These are phyloP conservation scores for Proteles cristata DNA, from an alignment of 2,113 vertebrate species.

Conservation along the genomic window DNA sequence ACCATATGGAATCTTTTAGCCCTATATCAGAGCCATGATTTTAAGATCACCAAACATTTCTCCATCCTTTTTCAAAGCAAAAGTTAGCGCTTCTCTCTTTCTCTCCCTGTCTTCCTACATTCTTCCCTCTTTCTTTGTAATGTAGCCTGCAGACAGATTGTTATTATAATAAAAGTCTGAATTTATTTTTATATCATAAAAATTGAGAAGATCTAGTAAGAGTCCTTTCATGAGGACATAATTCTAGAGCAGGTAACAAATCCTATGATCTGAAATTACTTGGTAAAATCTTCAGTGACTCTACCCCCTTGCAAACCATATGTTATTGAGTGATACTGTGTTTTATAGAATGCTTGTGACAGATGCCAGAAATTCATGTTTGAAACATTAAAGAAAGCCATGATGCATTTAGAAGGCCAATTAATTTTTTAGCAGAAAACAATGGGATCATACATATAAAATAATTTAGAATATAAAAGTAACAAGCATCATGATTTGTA, in stretches of 20 bases:
- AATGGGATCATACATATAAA: background rate
- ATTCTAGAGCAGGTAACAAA: background rate
- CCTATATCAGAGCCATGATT: background rate
- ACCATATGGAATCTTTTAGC: background rate
- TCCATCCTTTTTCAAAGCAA: background rate
- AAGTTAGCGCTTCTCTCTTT: background rate
- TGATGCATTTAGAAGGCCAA: background rate
- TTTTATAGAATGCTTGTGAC: slow-evolving; percentile 16
- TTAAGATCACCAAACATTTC: background rate
- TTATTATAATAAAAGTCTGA: background rate
- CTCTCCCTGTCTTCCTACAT: background rate
- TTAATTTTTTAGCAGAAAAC: slow-evolving; percentile 10
- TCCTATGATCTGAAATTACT: background rate
- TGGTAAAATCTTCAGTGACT: background rate
- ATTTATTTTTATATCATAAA: slow-evolving; percentile 39
- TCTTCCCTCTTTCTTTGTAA: background rate
- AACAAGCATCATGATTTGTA: background rate
- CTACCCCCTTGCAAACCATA: background rate
- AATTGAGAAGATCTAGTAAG: background rate
- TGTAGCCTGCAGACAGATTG: background rate
- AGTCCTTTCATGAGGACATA: background rate
- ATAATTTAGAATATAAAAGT: background rate
- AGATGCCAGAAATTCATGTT: background rate
- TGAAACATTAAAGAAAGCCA: background rate
- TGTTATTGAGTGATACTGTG: background rate